phyloP scores from a whole-genome alignment of 2,888 invertebrate genomes.

The Ectemnius cavifrons region DNA sequence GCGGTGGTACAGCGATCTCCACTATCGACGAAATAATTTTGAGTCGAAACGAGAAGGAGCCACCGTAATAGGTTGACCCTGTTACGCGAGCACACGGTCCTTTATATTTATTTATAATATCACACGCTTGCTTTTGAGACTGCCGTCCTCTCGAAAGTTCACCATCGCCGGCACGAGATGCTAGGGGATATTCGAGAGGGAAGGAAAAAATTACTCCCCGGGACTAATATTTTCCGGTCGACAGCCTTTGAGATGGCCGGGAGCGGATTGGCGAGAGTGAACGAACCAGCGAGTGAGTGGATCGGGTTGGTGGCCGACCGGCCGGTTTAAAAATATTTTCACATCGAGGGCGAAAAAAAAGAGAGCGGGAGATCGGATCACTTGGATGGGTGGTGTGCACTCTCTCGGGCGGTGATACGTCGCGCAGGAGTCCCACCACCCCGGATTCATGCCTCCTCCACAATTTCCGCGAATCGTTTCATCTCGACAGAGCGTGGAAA shows the following conservation, averaged over 20 bases:
- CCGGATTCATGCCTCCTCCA: conserved; percentile 47
- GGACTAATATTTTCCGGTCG: conserved; percentile 41
- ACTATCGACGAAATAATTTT: conserved; percentile 33
- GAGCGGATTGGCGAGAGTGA: too few relatives aligned
- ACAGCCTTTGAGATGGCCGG: conserved; percentile 10
- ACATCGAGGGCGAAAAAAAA: conserved; percentile 24
- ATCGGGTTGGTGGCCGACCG: conserved; percentile 3
- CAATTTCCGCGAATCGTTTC: conserved; percentile 65
- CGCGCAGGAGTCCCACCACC: conserved; percentile 19
- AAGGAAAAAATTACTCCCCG: conserved; percentile 15
- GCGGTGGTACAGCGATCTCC: conserved; percentile 19
- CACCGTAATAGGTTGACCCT: background rate
- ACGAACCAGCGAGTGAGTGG: background rate
- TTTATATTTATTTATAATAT: background rate
- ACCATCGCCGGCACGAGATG: background rate
- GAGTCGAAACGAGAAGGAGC: background rate
- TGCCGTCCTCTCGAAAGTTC: conserved; percentile 13
- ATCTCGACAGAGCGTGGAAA: conserved; percentile 59
- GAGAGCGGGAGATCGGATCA: conserved; percentile 12
- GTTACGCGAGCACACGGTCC: too few relatives aligned
- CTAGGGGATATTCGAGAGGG: background rate
- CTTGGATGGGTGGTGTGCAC: conserved; percentile 29
- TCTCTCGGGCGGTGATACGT: conserved; percentile 32
- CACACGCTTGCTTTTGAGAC: background rate
- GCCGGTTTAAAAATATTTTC: conserved; percentile 51